Evolutionary conservation across 2,888 invertebrate species (phyloP), one percentile per base, ranked within the genome.

Genomic region (Eupelmus urozonus): DNA sequence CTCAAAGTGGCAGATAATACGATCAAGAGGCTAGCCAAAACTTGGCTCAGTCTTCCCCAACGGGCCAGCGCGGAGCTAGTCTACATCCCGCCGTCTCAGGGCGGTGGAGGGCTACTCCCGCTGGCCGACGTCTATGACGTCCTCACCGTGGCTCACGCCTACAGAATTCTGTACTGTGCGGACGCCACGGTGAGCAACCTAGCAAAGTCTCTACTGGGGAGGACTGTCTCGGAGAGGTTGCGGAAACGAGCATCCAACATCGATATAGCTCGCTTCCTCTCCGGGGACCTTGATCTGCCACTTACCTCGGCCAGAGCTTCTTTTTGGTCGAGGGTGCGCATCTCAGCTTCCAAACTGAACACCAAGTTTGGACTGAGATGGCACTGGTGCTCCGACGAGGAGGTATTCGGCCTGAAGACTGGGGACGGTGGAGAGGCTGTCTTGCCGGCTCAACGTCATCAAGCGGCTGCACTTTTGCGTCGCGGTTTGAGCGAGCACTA

Each of bases 11-110:
- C 83, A n/a, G 87, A 87, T 76, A 80, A 73, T 4, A 27, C 42
- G 0, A 63, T 86, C 16, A 85, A 83, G 55, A 79, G 59, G 49
- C 13, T 70, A 4, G 82, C 80, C 0, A 87, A 87, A 53, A 7
- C 16, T 0, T 87, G 86, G 87, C 57, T 88, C 29, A 78, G 84
- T 74, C 84, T 88, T 1, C 86, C 87, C 0, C 85, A 85, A 73
- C 60, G 87, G 1, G 86, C 87, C 2, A 86, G 85, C 59, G 80
- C 85, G 5, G 87, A 88, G 72, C 1, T 85, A 0, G 80, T 87
- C 2, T 84, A 78, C 77, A 62, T 86, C 3, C 62, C 42, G 0
- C 63, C 63, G 0, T 45, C 25, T 11, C 45, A 81, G 70, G 87
- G 87, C 0, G 87, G 87, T 0, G 83, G 83, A 11, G 86, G 86